phyloP scores from a whole-genome alignment of 2,888 invertebrate species.

The Drosophila cognata region DNA sequence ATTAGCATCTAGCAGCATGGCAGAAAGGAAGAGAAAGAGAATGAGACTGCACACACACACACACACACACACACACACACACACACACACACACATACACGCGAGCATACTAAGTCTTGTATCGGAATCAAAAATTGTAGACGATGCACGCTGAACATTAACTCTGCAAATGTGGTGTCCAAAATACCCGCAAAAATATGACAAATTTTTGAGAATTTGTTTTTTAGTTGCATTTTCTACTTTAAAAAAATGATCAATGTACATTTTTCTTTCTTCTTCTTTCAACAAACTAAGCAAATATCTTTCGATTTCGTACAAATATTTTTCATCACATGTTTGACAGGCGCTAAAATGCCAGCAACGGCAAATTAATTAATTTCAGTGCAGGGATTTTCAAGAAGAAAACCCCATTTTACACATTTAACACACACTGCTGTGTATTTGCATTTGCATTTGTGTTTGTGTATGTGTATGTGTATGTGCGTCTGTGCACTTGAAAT shows the following conservation, averaged over 20 bases:
- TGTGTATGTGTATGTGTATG: slow-evolving; percentile 16
- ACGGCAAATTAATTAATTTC: slow-evolving; percentile 81
- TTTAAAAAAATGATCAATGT: not conserved
- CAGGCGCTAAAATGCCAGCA: slow-evolving; percentile 42
- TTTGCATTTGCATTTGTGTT: slow-evolving; percentile 11
- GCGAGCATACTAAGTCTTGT: slow-evolving; percentile 16
- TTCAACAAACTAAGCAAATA: slow-evolving; percentile 5
- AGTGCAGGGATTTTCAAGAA: slow-evolving; percentile 79
- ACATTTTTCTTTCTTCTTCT: not conserved
- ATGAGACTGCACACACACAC: slow-evolving; percentile 3
- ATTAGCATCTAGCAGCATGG: slow-evolving; percentile 32
- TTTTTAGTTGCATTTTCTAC: not conserved
- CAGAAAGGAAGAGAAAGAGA: not conserved
- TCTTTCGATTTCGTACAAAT: slow-evolving; percentile 42
- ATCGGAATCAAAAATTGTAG: slow-evolving; percentile 68
- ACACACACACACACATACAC: slow-evolving; percentile 7
- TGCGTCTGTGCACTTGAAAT: slow-evolving; percentile 59
- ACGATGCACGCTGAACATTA: slow-evolving; percentile 31
- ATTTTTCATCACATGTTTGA: slow-evolving; percentile 19
- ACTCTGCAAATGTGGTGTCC: slow-evolving; percentile 14
- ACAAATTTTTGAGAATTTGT: not conserved
- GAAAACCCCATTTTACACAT: slow-evolving; percentile 65
- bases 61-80: slow-evolving; percentile 5
- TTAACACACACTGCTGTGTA: slow-evolving; percentile 37
- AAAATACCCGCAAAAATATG: slow-evolving; percentile 8